Percentiles rank a stretch among this genome's conserved stretches.
phyloP scores from a whole-genome alignment of 2,888 invertebrate genomes.

The Calephelis perditalis region DNA sequence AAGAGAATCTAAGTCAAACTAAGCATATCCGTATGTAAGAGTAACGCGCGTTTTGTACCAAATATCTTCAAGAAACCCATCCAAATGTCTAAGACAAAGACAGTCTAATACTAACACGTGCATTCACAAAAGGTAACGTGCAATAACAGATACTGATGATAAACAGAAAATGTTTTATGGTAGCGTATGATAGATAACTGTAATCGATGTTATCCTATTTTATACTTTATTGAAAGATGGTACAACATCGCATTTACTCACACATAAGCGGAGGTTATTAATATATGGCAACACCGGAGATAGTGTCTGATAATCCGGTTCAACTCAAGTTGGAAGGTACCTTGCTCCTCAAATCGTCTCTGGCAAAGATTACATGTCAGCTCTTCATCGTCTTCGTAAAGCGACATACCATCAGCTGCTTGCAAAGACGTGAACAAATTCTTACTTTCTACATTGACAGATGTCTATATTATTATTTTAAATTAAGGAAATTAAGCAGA shows the following conservation, averaged over 20 bases:
- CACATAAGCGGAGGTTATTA: slow-evolving; percentile 68
- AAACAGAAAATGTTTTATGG: slow-evolving; percentile 35
- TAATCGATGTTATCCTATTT: slow-evolving; percentile 29
- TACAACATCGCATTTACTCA: slow-evolving; percentile 77
- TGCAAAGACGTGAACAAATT: slow-evolving; percentile 79
- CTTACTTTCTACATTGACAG: slow-evolving; percentile 47
- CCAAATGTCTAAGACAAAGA: slow-evolving; percentile 27
- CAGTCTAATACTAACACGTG: slow-evolving; percentile 37
- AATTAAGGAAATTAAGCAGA: slow-evolving; percentile 15
- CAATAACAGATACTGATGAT: slow-evolving; percentile 33
- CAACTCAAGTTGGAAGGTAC: slow-evolving; percentile 80
- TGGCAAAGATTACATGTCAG: slow-evolving; percentile 86
- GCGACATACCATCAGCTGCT: slow-evolving; percentile 81
- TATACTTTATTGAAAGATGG: slow-evolving; percentile 43
- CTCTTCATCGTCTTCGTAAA: slow-evolving; percentile 81
- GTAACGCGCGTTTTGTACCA: slow-evolving; percentile 73
- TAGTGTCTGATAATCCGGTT: slow-evolving; percentile 50
- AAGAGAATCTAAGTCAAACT: slow-evolving; percentile 49
- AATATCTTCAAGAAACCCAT: slow-evolving; percentile 24
- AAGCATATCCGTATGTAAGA: slow-evolving; percentile 69
- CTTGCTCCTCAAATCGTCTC: slow-evolving; percentile 88
- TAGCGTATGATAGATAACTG: slow-evolving; percentile 35
- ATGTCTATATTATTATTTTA: slow-evolving; percentile 22
- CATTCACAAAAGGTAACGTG: slow-evolving; percentile 38
- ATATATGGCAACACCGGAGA: slow-evolving; percentile 63